These are phyloP conservation scores for Phoenicopterus ruber DNA, from an alignment of 2,113 vertebrate genomes.

Conservation along the genomic window DNA sequence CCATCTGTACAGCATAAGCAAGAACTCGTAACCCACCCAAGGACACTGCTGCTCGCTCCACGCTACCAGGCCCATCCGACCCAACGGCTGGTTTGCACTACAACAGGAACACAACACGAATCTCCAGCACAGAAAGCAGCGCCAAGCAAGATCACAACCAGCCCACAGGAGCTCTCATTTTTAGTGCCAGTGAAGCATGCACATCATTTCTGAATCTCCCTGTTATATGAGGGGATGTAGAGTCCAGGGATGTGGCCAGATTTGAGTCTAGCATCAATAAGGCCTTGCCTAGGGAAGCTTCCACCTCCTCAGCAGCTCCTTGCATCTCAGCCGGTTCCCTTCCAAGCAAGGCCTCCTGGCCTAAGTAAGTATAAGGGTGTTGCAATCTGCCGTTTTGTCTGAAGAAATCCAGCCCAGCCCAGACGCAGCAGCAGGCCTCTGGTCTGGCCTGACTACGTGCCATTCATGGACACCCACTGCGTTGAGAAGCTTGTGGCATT, in stretches of 20 bases:
- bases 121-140: not conserved
- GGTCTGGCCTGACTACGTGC: not conserved
- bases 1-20: fast-evolving
- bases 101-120: fast-evolving
- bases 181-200: not conserved
- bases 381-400: conserved; percentile 29
- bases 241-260: not conserved
- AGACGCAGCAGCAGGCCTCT: not conserved
- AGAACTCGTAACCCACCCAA: not conserved
- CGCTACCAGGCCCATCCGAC: not conserved
- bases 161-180: not conserved
- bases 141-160: not conserved
- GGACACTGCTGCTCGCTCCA: not conserved
- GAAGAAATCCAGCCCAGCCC: conserved; percentile 36
- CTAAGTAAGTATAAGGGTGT: not conserved
- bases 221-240: fast-evolving
- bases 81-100: not conserved
- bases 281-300: not conserved
- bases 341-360: not conserved
- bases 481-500: not conserved
- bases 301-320: not conserved
- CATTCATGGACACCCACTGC: not conserved
- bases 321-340: not conserved
- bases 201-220: not conserved
- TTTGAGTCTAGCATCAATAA: not conserved